Conservation (phyloP, 2,797 vertebrate genomes). For the Tragopan temminckii region DNA sequence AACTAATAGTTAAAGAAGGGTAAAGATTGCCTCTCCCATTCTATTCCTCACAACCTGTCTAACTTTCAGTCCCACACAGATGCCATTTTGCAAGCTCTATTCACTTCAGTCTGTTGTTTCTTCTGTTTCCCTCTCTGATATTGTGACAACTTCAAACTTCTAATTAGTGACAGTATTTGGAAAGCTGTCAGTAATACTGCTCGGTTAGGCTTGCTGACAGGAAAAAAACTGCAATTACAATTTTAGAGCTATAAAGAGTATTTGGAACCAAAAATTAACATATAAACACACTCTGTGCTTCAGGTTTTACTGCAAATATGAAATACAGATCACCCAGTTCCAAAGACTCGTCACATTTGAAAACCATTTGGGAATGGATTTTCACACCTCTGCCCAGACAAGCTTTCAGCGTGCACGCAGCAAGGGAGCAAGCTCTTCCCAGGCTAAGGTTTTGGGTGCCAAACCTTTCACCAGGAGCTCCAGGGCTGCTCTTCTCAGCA, state of each 20-base stretch:
- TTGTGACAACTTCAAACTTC: background rate
- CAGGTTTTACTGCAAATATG: background rate
- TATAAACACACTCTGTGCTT: background rate
- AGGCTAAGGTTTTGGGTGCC: background rate
- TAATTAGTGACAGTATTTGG: background rate
- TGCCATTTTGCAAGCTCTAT: background rate
- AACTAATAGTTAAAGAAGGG: background rate
- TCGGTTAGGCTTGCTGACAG: background rate
- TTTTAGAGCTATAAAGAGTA: background rate
- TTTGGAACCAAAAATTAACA: background rate
- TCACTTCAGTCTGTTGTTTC: background rate
- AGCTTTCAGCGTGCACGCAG: background rate
- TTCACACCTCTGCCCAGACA: background rate
- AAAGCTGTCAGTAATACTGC: background rate
- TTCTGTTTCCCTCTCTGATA: background rate
- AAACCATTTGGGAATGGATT: background rate
- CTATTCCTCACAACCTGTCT: background rate
- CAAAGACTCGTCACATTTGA: background rate
- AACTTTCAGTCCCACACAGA: background rate
- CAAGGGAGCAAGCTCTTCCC: background rate
- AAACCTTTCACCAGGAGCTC: background rate
- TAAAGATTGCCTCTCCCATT: background rate
- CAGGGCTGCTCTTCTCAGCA: background rate
- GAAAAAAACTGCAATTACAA: background rate
- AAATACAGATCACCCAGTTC: background rate